Conservation (phyloP, 1,140 invertebrate species). For the Papilio machaon region DNA sequence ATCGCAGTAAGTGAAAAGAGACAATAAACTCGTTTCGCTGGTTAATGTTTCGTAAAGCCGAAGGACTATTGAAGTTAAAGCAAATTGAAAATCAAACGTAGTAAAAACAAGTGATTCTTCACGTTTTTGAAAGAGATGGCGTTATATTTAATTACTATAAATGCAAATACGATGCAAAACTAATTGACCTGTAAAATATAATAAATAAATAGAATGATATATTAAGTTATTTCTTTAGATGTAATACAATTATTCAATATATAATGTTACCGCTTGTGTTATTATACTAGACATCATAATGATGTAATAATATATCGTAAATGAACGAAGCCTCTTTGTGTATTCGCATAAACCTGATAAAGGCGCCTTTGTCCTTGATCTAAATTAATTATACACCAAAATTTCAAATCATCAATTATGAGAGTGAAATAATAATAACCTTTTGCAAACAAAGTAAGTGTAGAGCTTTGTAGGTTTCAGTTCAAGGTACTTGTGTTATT, state of each 20-base stretch:
- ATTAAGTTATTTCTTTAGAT: not conserved
- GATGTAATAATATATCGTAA: not conserved
- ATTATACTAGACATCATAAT: not conserved
- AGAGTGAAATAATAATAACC: not conserved
- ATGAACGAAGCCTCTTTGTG: not conserved
- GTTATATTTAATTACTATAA: not conserved
- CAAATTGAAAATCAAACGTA: conserved; percentile 22
- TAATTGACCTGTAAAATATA: too few relatives aligned
- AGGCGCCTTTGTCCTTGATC: not conserved
- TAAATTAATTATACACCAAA: conserved; percentile 12
- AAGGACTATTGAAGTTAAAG: conserved; percentile 4
- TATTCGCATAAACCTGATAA: not conserved
- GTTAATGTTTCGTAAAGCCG: conserved; percentile 17
- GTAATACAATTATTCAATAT: not conserved
- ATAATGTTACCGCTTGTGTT: not conserved
- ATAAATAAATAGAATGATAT: too few relatives aligned
- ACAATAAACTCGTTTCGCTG: conserved; percentile 24
- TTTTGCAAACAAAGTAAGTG: not conserved
- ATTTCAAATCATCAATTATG: not conserved
- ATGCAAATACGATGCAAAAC: too few relatives aligned
- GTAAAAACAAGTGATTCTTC: not conserved
- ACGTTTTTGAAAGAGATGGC: not conserved
- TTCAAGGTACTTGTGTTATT: not conserved
- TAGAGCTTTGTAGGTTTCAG: not conserved
- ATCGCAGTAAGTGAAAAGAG: conserved; percentile 23